Evolutionary conservation across 2,888 invertebrate genomes (phyloP).

Genomic region (Leptogaster cylindrica): DNA sequence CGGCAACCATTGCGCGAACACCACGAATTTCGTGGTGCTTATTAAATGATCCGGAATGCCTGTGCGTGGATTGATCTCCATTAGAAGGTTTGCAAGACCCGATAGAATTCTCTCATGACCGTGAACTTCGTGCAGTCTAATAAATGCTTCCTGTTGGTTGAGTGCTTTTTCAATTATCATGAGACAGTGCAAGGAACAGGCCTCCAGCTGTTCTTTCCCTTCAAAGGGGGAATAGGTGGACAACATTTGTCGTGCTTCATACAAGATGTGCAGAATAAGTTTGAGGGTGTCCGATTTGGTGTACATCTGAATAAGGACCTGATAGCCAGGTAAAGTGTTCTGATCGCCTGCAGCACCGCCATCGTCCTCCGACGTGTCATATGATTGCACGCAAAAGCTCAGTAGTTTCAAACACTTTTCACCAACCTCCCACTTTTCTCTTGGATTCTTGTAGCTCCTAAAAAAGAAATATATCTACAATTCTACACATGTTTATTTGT

Average conservation of each 20-base stretch:
- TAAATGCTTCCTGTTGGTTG: constrained; percentile 74
- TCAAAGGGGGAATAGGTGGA: constrained; percentile 73
- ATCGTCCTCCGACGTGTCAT: constrained; percentile 76
- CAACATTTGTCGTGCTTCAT: constrained; percentile 76
- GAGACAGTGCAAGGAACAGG: constrained; percentile 73
- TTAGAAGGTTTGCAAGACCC: constrained; percentile 79
- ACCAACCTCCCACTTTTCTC: constrained; percentile 76
- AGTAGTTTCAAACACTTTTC: constrained; percentile 72
- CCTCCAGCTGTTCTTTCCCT: constrained; percentile 74
- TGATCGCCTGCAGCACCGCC: constrained; percentile 71
- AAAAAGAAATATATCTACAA: too few relatives aligned
- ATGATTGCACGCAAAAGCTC: constrained; percentile 72
- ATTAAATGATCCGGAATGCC: constrained; percentile 79
- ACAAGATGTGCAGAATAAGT: constrained; percentile 73
- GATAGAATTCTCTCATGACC: constrained; percentile 73
- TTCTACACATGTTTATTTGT: too few relatives aligned
- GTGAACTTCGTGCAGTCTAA: constrained; percentile 69
- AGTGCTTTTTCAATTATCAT: constrained; percentile 77
- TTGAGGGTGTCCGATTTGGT: constrained; percentile 73
- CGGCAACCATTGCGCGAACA: constrained; percentile 71
- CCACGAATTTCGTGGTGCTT: constrained; percentile 77
- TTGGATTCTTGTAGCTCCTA: constrained; percentile 79
- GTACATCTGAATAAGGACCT: constrained; percentile 83
- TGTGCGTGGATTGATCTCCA: constrained; percentile 78
- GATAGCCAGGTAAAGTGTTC: constrained; percentile 83